Base-by-base conservation (phyloP, 2,888 invertebrate species). In the Meganola albula region DNA sequence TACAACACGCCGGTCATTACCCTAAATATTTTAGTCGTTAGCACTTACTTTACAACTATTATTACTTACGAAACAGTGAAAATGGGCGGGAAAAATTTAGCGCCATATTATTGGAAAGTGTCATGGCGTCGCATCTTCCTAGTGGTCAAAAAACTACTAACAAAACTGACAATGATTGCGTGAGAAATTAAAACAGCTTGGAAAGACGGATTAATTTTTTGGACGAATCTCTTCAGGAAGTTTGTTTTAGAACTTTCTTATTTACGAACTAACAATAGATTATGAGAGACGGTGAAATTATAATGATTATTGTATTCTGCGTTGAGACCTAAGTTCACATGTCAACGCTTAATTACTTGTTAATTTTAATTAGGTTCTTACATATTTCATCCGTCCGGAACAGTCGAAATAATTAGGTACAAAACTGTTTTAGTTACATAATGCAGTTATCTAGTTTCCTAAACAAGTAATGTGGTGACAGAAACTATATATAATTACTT, bases 91-190 rank as follows among this genome's bases (percentile, higher is more conserved):
- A 69, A 72, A 67, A 61, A 37, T 37, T 35, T 44, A 47, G 33
- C 53, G 48, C 47, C 51, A 60, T 60, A 48, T 58, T 47, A 46
- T 63, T 71, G 60, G 72, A 77, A 75, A 78, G 75, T 63, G 64
- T 50, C 47, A 62, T 60, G 63, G 54, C 63, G 58, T 29, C 43
- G 25, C 31, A 37, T 42, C 61, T 62, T 65, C 63, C 63, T 61
- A 40, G 24, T 10, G 39, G 25, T 53, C 44, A 45, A 51, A 53
- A 54, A 58, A 54, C 55, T 29, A 30, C 35, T 33, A 45, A 47
- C 24, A 33, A 39, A 32, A 30, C 29, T 33, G 50, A 52, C 59
- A 58, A 55, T 53, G 50, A 48, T 35, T 32, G 44, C 57, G 55
- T 62, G 65, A 41, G 60, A 63, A 60, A 24, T 31, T 37, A 42